Conservation (phyloP, 2,797 vertebrate genomes). For the Pangasius mekongensis region DNA sequence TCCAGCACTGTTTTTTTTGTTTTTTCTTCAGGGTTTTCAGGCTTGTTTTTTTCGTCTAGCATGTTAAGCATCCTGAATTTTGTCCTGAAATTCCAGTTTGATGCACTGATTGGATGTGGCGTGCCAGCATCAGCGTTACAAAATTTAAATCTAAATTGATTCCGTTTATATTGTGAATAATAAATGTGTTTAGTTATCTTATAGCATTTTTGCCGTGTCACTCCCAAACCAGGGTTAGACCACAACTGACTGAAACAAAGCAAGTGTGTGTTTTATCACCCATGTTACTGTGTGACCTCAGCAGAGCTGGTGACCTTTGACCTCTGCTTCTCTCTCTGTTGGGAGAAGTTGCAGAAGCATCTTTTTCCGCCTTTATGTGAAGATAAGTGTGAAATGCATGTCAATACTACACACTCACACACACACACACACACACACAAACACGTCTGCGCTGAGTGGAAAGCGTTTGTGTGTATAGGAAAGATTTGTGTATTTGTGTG, state of each 20-base stretch:
- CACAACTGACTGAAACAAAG: neutral
- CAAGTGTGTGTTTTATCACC: neutral
- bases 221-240: neutral
- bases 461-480: neutral
- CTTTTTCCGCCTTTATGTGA: constrained; percentile 70
- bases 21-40: too few species aligned
- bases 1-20: too few species aligned
- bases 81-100: neutral
- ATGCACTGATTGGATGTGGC: too few species aligned
- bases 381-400: constrained; percentile 78
- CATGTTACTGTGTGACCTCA: constrained; percentile 59
- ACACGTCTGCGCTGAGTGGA: neutral
- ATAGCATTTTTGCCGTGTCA: too few species aligned
- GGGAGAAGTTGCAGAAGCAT: constrained; percentile 75
- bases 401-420: constrained; percentile 36
- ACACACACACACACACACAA: neutral
- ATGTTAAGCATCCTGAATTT: neutral
- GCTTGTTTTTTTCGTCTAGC: too few species aligned
- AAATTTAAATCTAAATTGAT: neutral
- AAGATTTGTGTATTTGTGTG: neutral
- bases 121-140: neutral
- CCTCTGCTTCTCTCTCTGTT: constrained; percentile 59
- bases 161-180: neutral
- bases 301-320: constrained; percentile 58
- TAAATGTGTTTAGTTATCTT: too few species aligned